A percentile compares a stretch with the other conserved stretches of the same genome.
phyloP scores from a whole-genome alignment of 2,797 vertebrate species.

The Pristis pectinata region DNA sequence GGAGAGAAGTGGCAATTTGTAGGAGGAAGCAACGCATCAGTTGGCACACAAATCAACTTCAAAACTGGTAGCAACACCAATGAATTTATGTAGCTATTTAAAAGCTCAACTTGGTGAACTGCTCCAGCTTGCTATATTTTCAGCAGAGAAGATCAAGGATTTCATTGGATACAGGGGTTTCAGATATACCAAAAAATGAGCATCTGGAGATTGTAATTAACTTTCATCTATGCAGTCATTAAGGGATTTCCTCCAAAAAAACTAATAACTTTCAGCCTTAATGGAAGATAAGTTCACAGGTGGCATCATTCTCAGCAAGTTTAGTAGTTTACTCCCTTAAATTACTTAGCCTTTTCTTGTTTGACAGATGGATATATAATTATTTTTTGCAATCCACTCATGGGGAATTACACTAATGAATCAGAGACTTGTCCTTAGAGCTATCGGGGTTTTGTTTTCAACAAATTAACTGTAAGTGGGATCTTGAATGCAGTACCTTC shows the following conservation, averaged over 20 bases:
- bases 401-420: background rate
- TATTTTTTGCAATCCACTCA: background rate
- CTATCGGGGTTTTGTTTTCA: background rate
- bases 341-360: background rate
- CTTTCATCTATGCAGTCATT: background rate
- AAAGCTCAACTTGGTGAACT: background rate
- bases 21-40: background rate
- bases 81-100: background rate
- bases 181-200: background rate
- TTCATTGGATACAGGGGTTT: background rate
- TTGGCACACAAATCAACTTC: background rate
- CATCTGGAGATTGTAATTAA: background rate
- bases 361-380: background rate
- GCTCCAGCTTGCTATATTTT: background rate
- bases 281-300: background rate
- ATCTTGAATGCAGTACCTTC: background rate
- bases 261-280: background rate
- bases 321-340: background rate
- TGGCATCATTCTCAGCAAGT: background rate
- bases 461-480: background rate
- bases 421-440: background rate
- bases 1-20: background rate
- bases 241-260: background rate
- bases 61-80: background rate
- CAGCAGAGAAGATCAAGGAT: background rate